Percentiles rank a stretch among this genome's conserved stretches.
These are phyloP conservation scores for Lepidothrix coronata DNA, from an alignment of 2,113 vertebrate species.

Conservation along the genomic window DNA sequence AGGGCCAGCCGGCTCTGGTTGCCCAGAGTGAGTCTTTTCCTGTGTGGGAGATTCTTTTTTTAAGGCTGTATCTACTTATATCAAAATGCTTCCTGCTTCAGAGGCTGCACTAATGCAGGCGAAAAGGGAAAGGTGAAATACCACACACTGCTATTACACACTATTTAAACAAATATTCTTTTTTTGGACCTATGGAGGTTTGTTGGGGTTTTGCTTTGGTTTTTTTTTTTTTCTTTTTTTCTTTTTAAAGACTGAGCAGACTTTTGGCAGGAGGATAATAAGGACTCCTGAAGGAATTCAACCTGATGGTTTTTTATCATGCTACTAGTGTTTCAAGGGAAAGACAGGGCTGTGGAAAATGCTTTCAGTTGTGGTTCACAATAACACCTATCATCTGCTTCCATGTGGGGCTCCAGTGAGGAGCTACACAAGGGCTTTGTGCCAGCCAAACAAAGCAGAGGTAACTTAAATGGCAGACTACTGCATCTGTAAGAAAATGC, in stretches of 20 bases:
- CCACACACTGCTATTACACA: not conserved
- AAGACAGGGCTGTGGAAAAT: not conserved
- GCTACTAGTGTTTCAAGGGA: slow-evolving; percentile 6
- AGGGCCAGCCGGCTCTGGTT: not conserved
- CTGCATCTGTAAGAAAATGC: not conserved
- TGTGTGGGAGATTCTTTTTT: slow-evolving; percentile 25
- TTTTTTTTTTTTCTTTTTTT: not conserved
- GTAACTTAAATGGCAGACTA: not conserved
- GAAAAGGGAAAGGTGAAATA: slow-evolving; percentile 8
- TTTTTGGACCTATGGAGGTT: not conserved
- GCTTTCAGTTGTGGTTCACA: not conserved
- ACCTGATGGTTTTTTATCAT: not conserved
- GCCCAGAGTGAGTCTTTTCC: slow-evolving; percentile 20
- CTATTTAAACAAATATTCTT: slow-evolving; percentile 26
- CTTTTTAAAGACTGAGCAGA: not conserved
- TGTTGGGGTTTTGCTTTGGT: not conserved
- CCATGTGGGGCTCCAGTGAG: not conserved
- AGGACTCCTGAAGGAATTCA: slow-evolving; percentile 32
- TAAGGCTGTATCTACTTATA: not conserved
- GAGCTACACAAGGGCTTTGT: not conserved
- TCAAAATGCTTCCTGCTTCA: not conserved
- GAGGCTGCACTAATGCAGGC: not conserved
- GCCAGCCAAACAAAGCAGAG: not conserved
- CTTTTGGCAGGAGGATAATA: slow-evolving; percentile 48
- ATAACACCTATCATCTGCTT: not conserved